Base-by-base conservation (phyloP, 2,113 vertebrate species). In the Todiramphus chloris region DNA sequence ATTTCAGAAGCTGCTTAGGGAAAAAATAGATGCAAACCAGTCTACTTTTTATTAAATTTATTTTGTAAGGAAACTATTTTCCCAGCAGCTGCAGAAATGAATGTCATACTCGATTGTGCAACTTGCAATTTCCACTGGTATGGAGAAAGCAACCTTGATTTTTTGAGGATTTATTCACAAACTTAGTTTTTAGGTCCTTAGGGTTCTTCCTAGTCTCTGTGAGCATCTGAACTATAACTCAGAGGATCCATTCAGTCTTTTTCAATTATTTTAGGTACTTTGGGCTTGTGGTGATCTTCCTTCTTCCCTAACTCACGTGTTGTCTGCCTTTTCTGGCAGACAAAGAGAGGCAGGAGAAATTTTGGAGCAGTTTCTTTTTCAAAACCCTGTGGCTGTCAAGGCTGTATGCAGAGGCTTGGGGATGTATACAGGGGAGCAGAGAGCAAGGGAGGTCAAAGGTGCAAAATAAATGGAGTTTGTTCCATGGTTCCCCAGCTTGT, bases 61-160 rank as follows among this genome's bases (percentile, higher is more conserved):
- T 89, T 95, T 96, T 93, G 44, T 81, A 82, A 78, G 73, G 77
- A 86, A 93, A 81, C 46, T 93, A n/a, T 95, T 94, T 96, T 94
- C 90, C 69, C 90, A 84, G 48, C 41, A 91, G 81, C 75, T 93
- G 81, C 72, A 94, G 83, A 94, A 93, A 72, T 21, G 14, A 93
- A 82, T 53, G 66, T 92, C 83, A 68, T 77, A 79, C 92, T 95
- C 0, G 2, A 62, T 51, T 93, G 80, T 19, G 2, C 74, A 91
- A 91, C 66, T 50, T 89, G 62, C 43, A 87, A 50, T 95, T 96
- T 92, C 86, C 94, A 79, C 48, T 81, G n/a, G n/a, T 79, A n/a
- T 48, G 41, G 90, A 82, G 66, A 84, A 9, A 82, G 31, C 41
- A 25, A 41, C 67, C 53, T 48, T 73, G 41, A 46, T 69, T 92